Percentiles rank a stretch among this genome's conserved stretches.
These are phyloP conservation scores for Zophobas morio DNA, from an alignment of 1,140 invertebrate genomes.

Conservation along the genomic window DNA sequence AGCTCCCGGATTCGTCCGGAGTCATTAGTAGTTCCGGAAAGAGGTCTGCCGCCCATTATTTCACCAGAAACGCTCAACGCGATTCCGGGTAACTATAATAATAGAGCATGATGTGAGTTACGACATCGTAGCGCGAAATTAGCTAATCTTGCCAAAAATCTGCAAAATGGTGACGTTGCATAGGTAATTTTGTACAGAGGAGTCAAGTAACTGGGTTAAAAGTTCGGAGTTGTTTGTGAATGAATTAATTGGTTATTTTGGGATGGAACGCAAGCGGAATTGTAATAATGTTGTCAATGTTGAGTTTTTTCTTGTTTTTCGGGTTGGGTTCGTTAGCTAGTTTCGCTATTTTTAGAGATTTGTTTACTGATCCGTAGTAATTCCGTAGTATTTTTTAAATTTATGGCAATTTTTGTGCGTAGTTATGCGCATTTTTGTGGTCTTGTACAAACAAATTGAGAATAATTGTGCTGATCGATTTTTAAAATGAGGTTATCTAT, in stretches of 20 bases:
- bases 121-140: background rate
- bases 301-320: too few relatives aligned
- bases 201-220: constrained; percentile 13
- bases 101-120: background rate
- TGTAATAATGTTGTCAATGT: background rate
- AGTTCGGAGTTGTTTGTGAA: constrained; percentile 21
- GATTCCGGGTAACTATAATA: background rate
- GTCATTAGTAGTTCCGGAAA: constrained; percentile 6
- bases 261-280: constrained; percentile 11
- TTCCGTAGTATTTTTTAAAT: too few relatives aligned
- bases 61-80: background rate
- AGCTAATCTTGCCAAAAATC: background rate
- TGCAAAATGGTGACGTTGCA: background rate
- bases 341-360: too few relatives aligned
- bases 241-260: constrained; percentile 27
- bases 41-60: background rate
- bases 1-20: constrained; percentile 1
- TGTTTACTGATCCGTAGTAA: too few relatives aligned
- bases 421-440: too few relatives aligned
- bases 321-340: too few relatives aligned
- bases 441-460: too few relatives aligned
- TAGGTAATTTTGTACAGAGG: background rate
- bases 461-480: too few relatives aligned
- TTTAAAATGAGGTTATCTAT: too few relatives aligned
- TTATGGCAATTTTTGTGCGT: too few relatives aligned